phyloP scores from a whole-genome alignment of 2,797 vertebrate species.

The Ptychobarbus kaznakovi region DNA sequence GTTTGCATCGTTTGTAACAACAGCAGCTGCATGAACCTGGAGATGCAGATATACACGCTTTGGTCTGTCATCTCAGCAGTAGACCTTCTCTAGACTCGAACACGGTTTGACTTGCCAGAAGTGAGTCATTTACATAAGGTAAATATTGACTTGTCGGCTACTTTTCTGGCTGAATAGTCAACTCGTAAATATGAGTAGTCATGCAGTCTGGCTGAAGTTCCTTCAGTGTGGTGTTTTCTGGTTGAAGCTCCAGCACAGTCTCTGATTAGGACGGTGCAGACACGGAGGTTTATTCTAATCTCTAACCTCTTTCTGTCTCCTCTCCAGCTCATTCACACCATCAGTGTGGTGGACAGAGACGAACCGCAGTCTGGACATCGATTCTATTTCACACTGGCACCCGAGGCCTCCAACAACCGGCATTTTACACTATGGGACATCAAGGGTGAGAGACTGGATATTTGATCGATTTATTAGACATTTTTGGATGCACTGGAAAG shows the following conservation, averaged over 20 bases:
- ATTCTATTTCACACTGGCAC: slow-evolving; percentile 91
- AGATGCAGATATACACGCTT: slow-evolving; percentile 1
- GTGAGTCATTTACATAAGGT: slow-evolving; percentile 21
- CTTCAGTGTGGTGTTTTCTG: neutral
- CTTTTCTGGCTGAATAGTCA: slow-evolving; percentile 6
- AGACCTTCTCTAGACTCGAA: neutral
- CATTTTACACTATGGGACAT: slow-evolving; percentile 93
- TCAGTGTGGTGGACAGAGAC: slow-evolving; percentile 95
- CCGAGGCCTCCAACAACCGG: slow-evolving; percentile 85
- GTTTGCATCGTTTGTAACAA: slow-evolving; percentile 8
- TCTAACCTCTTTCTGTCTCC: slow-evolving; percentile 12
- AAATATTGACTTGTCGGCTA: slow-evolving; percentile 21
- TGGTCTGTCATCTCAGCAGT: slow-evolving; percentile 3
- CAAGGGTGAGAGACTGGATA: slow-evolving; percentile 73
- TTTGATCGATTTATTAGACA: neutral
- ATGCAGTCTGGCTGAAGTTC: neutral
- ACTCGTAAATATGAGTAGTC: neutral
- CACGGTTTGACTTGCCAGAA: neutral
- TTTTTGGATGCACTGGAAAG: neutral
- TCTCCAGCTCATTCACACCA: slow-evolving; percentile 93
- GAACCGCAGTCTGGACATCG: slow-evolving; percentile 93
- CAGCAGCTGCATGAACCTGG: slow-evolving; percentile 10
- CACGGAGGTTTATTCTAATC: neutral
- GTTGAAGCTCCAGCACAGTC: neutral
- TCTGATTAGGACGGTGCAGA: neutral